Percentiles rank a stretch among this genome's conserved stretches.
Evolutionary conservation across 2,888 invertebrate genomes (phyloP).

Genomic region (Mamestra brassicae): DNA sequence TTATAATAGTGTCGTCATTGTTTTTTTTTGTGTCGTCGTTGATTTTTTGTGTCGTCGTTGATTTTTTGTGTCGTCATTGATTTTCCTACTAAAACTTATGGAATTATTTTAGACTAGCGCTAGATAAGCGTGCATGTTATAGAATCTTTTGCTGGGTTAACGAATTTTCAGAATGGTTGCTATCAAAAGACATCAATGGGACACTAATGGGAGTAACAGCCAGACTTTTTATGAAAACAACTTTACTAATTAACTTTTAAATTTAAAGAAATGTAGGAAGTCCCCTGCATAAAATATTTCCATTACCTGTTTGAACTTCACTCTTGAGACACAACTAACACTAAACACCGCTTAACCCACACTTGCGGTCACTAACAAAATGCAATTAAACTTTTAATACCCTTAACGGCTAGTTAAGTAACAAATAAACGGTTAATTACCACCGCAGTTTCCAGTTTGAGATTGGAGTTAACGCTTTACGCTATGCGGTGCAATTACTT

Average conservation of each 20-base stretch:
- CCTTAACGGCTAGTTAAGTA: constrained; percentile 36
- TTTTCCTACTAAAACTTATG: too few relatives aligned
- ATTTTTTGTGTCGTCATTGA: too few relatives aligned
- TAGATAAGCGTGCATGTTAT: neutral
- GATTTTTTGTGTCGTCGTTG: too few relatives aligned
- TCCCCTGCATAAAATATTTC: neutral
- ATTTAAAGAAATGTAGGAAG: neutral
- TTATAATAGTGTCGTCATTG: neutral
- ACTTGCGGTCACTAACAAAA: constrained; percentile 30
- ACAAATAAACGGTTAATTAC: constrained; percentile 46
- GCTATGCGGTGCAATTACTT: constrained; percentile 51
- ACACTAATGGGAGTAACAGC: too few relatives aligned
- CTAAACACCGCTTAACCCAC: neutral
- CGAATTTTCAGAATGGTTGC: neutral
- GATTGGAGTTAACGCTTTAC: constrained; percentile 50
- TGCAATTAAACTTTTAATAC: constrained; percentile 49
- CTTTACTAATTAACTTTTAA: too few relatives aligned
- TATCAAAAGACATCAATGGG: neutral
- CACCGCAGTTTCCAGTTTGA: constrained; percentile 28
- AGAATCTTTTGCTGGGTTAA: neutral
- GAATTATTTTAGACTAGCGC: too few relatives aligned
- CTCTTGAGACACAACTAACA: neutral
- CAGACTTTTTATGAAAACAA: too few relatives aligned
- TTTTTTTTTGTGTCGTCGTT: too few relatives aligned
- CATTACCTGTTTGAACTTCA: neutral